phyloP scores from a whole-genome alignment of 1,140 invertebrate genomes.

The Lordiphosa mommai region DNA sequence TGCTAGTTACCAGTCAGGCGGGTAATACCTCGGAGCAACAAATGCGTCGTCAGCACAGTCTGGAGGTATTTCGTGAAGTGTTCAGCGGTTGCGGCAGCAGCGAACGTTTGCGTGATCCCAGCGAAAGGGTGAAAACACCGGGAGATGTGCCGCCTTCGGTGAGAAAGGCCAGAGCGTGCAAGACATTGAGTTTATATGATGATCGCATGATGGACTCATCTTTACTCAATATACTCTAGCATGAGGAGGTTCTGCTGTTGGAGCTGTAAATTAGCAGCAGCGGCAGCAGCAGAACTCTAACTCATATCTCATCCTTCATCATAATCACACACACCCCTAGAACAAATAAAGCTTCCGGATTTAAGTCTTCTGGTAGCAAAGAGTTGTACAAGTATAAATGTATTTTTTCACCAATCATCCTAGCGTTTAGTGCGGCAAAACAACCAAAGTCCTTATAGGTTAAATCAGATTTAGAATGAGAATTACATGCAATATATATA shows the following conservation, averaged over 20 bases:
- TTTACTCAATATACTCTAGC: conserved; percentile 79
- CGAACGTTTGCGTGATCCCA: conserved; percentile 86
- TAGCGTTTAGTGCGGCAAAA: conserved; percentile 73
- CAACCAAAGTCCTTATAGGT: conserved; percentile 77
- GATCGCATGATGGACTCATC: conserved; percentile 90
- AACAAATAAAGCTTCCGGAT: conserved; percentile 27
- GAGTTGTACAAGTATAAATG: conserved; percentile 57
- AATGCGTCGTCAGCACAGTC: conserved; percentile 81
- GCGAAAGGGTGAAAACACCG: conserved; percentile 89
- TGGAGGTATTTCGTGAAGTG: conserved; percentile 86
- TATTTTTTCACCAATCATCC: conserved; percentile 77
- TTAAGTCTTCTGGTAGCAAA: conserved; percentile 21
- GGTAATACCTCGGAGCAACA: too few relatives aligned
- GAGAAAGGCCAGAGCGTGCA: conserved; percentile 82
- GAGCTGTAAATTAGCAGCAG: conserved; percentile 52
- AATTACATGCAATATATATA: conserved; percentile 37
- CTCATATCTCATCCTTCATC: conserved; percentile 59
- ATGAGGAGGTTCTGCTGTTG: conserved; percentile 79
- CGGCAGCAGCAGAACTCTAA: conserved; percentile 47
- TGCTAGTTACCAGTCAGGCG: too few relatives aligned
- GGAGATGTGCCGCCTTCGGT: conserved; percentile 89
- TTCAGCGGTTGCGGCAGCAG: conserved; percentile 82
- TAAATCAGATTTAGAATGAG: conserved; percentile 42
- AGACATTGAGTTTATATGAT: conserved; percentile 90
- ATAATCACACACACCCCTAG: conserved; percentile 72